These are phyloP conservation scores for Balaeniceps rex DNA, from an alignment of 2,113 vertebrate genomes.

Conservation along the genomic window DNA sequence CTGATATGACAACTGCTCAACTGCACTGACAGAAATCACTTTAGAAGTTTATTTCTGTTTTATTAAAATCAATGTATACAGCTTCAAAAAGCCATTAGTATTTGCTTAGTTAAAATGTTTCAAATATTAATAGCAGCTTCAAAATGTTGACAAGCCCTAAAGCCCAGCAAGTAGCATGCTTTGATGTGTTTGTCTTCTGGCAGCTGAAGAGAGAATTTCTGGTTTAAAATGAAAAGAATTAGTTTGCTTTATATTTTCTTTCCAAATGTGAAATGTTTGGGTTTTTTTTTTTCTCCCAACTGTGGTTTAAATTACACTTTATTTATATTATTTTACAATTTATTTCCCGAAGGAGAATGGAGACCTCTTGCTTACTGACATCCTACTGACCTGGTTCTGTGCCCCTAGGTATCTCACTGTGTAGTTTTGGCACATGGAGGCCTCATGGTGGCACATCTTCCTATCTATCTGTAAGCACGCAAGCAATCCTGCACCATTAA, in stretches of 20 bases:
- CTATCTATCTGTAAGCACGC: not conserved
- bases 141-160: slow-evolving; percentile 4
- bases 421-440: not conserved
- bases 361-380: not conserved
- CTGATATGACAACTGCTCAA: not conserved
- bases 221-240: slow-evolving; percentile 21
- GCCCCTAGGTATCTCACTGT: not conserved
- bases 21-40: not conserved
- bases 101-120: slow-evolving; percentile 14
- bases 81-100: not conserved
- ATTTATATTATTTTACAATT: not conserved
- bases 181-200: slow-evolving; percentile 31
- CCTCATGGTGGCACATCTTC: not conserved
- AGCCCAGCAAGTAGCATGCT: slow-evolving; percentile 12
- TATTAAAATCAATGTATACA: not conserved
- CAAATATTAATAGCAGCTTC: slow-evolving; percentile 20
- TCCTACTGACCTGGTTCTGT: not conserved
- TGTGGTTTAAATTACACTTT: not conserved
- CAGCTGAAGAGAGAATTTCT: not conserved
- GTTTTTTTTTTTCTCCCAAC: not conserved
- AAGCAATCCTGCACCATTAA: not conserved
- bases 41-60: not conserved
- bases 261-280: not conserved
- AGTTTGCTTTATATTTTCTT: slow-evolving; percentile 30
- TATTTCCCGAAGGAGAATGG: not conserved